Conservation (phyloP, 1,140 invertebrate genomes). For the Pachyrhynchus sulphureomaculatus region DNA sequence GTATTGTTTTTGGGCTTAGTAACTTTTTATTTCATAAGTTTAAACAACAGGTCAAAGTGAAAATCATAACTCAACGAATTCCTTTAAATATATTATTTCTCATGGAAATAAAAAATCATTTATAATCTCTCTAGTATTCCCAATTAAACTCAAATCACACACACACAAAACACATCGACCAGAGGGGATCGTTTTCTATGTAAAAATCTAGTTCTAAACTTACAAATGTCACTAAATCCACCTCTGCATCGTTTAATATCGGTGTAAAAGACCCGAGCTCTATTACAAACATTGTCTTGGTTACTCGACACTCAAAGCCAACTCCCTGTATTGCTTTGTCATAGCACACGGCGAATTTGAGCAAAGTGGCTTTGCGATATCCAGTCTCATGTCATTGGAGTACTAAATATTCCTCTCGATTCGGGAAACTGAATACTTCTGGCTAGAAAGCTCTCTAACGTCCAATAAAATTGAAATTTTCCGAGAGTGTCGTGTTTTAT, state of each 20-base stretch:
- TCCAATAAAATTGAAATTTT: neutral
- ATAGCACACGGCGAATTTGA: conserved; percentile 3
- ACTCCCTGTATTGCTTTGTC: conserved; percentile 9
- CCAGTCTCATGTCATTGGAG: conserved; percentile 9
- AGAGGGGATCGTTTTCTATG: no score
- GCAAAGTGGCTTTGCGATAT: conserved; percentile 14
- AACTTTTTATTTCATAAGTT: no score
- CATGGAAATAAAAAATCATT: no score
- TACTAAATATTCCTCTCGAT: conserved; percentile 7
- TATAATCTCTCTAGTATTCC: no score
- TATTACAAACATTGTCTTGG: conserved; percentile 12
- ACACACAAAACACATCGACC: no score
- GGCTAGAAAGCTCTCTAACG: neutral
- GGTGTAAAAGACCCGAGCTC: neutral
- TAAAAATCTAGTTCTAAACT: neutral
- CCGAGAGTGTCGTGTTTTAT: no score
- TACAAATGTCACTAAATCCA: neutral
- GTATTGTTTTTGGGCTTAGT: no score
- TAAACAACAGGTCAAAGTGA: no score
- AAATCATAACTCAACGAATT: no score
- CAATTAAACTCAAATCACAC: no score
- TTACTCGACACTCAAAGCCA: conserved; percentile 12
- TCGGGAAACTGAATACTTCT: neutral
- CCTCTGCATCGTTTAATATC: neutral
- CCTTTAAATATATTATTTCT: no score